Evolutionary conservation across 2,113 vertebrate species (phyloP).

Genomic region (Leptocoma aspasia): DNA sequence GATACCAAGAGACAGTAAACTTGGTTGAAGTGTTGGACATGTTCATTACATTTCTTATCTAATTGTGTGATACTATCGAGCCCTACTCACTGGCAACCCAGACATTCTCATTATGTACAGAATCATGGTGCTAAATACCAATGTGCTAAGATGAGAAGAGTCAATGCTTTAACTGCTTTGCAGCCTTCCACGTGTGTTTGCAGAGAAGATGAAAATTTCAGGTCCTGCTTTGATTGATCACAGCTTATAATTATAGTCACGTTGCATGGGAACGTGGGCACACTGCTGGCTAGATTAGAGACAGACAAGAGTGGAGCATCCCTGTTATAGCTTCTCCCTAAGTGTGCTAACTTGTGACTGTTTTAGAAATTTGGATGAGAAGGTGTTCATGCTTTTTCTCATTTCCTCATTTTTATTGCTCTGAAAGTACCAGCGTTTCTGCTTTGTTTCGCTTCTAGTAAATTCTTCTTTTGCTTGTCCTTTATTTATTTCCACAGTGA

Average conservation of each 20-base stretch:
- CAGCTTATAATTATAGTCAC: conserved; percentile 34
- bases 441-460: not conserved
- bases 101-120: not conserved
- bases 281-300: conserved; percentile 1
- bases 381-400: not conserved
- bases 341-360: not conserved
- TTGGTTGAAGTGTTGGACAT: not conserved
- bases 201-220: conserved; percentile 5
- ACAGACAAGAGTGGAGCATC: not conserved
- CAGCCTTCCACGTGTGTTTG: not conserved
- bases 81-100: not conserved
- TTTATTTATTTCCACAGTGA: not conserved
- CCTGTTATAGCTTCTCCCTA: not conserved
- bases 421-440: not conserved
- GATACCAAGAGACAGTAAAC: not conserved
- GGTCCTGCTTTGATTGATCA: conserved; percentile 13
- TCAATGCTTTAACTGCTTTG: not conserved
- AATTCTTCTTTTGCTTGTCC: not conserved
- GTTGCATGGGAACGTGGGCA: not conserved
- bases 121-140: not conserved
- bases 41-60: conserved; percentile 1
- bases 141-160: not conserved
- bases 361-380: not conserved
- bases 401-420: not conserved
- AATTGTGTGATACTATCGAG: not conserved